Base-by-base conservation (phyloP, 2,113 vertebrate genomes). In the Oreochromis niloticus region DNA sequence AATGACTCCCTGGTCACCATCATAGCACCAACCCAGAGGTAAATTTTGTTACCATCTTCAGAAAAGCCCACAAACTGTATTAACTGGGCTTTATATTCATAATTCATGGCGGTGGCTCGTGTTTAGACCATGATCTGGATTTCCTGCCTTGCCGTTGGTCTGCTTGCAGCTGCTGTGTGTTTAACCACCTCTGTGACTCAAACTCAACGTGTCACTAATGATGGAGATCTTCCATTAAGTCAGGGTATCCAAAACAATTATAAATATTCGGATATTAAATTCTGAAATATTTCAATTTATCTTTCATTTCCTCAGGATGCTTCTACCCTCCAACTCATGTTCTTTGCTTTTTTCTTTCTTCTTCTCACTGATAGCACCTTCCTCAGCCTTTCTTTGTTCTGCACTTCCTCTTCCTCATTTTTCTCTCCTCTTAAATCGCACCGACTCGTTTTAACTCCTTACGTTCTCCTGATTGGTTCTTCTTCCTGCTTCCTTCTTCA, bases 161-260 rank as follows among this genome's bases (percentile, higher is more conserved):
- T 48, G 7, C 59, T 24, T 75, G 30, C 24, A 16, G 43, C 16
- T 34, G 9, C 50, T 6, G 24, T 79, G 66, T 80, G 68, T 87
- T 90, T 52, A 85, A 61, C 79, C 88, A 10, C 71, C 82, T 78
- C 79, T 52, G 85, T 75, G 91, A 82, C 48, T 32, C 68, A 34
- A 3, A 27, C 16, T 3, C 57, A 6, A 41, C 3, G 1, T 16
- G 71, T 85, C 86, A 80, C 10, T 55, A 6, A 41, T 86, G 90
- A 92, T 93, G 83, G 91, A 94, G 75, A 85, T 2, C 1, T 11
- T 13, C 52, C 14, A 81, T 87, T 88, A 89, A 82, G 68, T 73
- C 2, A 1, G 34, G 43, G 13, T 61, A 63, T 59, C 84, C 84
- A 90, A 48, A 0, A 39, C 57, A 84, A 91, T 88, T 19, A 91